phyloP scores from a whole-genome alignment of 2,113 vertebrate species.

The Lanius ludovicianus region DNA sequence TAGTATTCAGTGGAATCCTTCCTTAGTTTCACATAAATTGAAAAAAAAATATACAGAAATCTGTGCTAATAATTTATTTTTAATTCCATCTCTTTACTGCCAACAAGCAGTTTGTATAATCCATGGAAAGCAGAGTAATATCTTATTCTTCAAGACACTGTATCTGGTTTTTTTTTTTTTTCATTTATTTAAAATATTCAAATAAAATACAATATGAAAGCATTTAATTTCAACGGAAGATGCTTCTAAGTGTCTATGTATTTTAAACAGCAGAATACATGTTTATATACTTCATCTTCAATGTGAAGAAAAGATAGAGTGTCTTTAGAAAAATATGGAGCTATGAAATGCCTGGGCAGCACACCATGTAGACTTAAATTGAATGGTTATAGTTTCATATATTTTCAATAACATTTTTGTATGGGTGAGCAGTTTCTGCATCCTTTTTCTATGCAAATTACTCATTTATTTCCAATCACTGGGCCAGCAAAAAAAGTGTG shows the following conservation, averaged over 20 bases:
- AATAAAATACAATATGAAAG: neutral
- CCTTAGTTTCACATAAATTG: neutral
- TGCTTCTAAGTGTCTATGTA: neutral
- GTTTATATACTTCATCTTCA: neutral
- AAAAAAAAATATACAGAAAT: neutral
- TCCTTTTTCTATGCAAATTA: slow-evolving; percentile 45
- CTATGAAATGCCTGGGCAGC: neutral
- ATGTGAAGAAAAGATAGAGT: neutral
- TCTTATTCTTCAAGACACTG: neutral
- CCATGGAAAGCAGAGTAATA: neutral
- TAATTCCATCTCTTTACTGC: neutral
- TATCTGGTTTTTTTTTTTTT: neutral
- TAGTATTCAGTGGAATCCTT: neutral
- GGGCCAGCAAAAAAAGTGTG: neutral
- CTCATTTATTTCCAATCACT: slow-evolving; percentile 35
- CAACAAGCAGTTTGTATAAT: neutral
- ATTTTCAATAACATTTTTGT: slow-evolving; percentile 37
- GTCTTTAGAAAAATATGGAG: neutral
- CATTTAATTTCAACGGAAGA: neutral
- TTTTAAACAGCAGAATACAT: neutral
- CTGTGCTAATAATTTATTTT: neutral
- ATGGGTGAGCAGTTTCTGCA: slow-evolving; percentile 2
- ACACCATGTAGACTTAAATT: slow-evolving; percentile 14
- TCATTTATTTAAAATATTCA: neutral
- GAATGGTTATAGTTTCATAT: slow-evolving; percentile 24